Evolutionary conservation across 2,888 invertebrate genomes (phyloP).

Genomic region (Synergus umbraculus): DNA sequence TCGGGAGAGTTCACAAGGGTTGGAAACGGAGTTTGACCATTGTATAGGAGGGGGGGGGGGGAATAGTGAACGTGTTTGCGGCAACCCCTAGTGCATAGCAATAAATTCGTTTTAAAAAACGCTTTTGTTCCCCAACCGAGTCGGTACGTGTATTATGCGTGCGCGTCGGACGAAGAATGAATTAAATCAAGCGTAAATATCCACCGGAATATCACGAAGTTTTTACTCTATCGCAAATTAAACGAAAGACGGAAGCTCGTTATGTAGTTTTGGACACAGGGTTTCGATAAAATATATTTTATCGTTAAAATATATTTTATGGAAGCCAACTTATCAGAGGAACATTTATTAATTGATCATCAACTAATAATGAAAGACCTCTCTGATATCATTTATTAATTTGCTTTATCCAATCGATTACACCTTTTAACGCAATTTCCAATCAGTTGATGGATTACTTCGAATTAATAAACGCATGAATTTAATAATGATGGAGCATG

Average conservation of each 20-base stretch:
- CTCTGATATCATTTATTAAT: not conserved
- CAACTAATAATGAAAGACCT: too few relatives aligned
- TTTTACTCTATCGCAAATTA: not conserved
- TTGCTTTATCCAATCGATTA: not conserved
- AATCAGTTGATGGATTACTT: slow-evolving; percentile 13
- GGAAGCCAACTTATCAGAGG: too few relatives aligned
- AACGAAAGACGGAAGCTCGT: not conserved
- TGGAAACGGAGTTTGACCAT: not conserved
- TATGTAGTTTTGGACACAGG: too few relatives aligned
- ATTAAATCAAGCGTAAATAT: slow-evolving; percentile 28
- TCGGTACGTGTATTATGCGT: slow-evolving; percentile 51
- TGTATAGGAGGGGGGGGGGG: slow-evolving; percentile 1
- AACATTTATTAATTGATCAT: slow-evolving; percentile 14
- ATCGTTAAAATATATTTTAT: too few relatives aligned
- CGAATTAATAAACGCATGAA: not conserved
- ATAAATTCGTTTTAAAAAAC: slow-evolving; percentile 72
- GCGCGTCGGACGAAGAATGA: slow-evolving; percentile 35
- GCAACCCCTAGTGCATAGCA: slow-evolving; percentile 57
- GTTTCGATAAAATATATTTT: too few relatives aligned
- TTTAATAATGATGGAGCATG: not conserved
- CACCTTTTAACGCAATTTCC: not conserved
- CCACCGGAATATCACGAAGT: slow-evolving; percentile 2
- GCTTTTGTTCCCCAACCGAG: slow-evolving; percentile 62
- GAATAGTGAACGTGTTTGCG: slow-evolving; percentile 61
- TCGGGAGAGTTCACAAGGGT: not conserved